phyloP scores from a whole-genome alignment of 2,113 vertebrate species.

The Chauna torquata region DNA sequence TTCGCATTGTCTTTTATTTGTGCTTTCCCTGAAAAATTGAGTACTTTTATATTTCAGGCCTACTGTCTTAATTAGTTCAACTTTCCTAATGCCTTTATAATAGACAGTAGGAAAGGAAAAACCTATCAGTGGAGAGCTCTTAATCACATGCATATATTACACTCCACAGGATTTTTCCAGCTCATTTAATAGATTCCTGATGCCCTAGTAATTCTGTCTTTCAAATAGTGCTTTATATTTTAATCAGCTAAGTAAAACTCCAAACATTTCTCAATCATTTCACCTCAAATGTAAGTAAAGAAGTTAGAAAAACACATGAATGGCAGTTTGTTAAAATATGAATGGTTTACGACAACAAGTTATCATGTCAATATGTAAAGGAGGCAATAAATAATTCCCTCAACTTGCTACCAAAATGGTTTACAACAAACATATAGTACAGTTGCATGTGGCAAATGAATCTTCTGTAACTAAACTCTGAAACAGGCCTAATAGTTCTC shows the following conservation, averaged over 20 bases:
- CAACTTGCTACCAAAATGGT: not conserved
- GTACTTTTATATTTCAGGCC: not conserved
- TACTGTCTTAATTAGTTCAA: conserved; percentile 7
- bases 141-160: not conserved
- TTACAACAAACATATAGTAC: not conserved
- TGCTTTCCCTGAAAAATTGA: conserved; percentile 10
- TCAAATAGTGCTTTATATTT: not conserved
- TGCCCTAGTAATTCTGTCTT: conserved; percentile 2
- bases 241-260: not conserved
- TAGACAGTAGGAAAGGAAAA: not conserved
- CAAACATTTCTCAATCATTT: not conserved
- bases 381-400: not conserved
- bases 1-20: not conserved
- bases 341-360: not conserved
- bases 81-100: not conserved
- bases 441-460: not conserved
- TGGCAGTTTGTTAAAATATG: not conserved
- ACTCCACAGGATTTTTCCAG: not conserved
- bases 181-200: not conserved
- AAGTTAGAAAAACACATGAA: not conserved
- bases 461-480: not conserved
- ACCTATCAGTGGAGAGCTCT: not conserved
- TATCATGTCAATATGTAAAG: not conserved
- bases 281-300: not conserved
- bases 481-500: not conserved